Evolutionary conservation across 2,888 invertebrate species (phyloP), one percentile per base, ranked within the genome.

Genomic region (Charanyca ferruginea): DNA sequence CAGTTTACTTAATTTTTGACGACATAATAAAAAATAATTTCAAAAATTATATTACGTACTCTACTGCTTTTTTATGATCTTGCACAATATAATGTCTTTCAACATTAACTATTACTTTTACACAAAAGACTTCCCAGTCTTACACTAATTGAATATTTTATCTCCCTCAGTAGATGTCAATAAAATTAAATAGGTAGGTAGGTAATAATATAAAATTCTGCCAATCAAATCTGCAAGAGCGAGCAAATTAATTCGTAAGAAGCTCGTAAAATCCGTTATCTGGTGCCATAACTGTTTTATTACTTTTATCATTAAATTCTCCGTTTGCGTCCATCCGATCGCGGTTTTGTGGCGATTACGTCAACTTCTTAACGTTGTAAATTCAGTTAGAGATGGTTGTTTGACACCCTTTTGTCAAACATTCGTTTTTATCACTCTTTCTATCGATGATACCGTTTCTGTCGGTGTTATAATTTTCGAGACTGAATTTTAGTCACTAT

Each of bases 191-290:
- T 59, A 44, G 25, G 20, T 70, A 67, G 41, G 25, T 59, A 44
- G 25, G 18, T 71, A 68, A 55, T 64, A 63, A n/a, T 51, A 75
- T 59, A 66, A 73, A 73, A 79, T 67, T 77, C 55, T 62, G 60
- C 65, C 74, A 81, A 77, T 83, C 59, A 81, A 73, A 75, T 60
- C 60, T 65, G 66, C 59, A 74, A 76, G 59, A 67, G 65, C 53
- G 64, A 70, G 66, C 59, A 78, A 80, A 82, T 83, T 85, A 84
- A 84, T 82, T 81, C 77, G 63, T 71, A 58, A 75, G 72, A 80
- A 65, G 61, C 52, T 67, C 77, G 76, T 84, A 79, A 85, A 83
- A 69, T 70, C 23, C 49, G 54, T 72, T 83, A 75, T 80, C 80
- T 72, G 68, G 66, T 73, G 62, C 71, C 72, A 72, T 83, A 77